Base-by-base conservation (phyloP, 2,888 invertebrate species). In the Phalera bucephala region DNA sequence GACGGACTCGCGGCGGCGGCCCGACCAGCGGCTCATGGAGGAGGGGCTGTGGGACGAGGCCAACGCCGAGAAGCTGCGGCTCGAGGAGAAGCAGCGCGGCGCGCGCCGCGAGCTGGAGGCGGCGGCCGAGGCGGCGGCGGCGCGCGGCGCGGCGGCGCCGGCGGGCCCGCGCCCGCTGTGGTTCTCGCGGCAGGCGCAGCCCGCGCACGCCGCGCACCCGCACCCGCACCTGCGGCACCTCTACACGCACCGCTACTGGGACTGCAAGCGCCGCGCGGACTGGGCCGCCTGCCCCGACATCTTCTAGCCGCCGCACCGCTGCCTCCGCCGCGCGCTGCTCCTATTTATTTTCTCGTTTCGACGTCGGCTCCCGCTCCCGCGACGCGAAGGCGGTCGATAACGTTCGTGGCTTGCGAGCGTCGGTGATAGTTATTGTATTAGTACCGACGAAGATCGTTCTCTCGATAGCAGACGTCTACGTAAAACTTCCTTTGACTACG, bases 1-100 rank as follows among this genome's bases (percentile, higher is more conserved):
- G 6, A 98, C 99, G 0, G 99, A 99, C 91, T 95, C 96, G 33
- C 93, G 99, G 19, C 83, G 92, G 33, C 92, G 99, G 37, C 99
- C 99, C 40, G 99, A 99, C 92, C 99, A 99, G 89, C 93, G 99
- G 33, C 92, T 98, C 58, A 99, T 99, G 99, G 99, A 99, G 84
- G 93, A 96, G 45, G 98, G 97, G 2, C 90, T 91, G 35, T 97
- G 98, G 96, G 96, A 98, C 67, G 95, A 95, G 49, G 97, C 98
- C 40, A 98, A 98, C 83, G 75, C 88, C 0, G 96, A 96, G 78
- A 97, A 97, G 63, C 66, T 87, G 58, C 90, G 93, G 0, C 91
- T 99, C 14, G 99, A 99, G 83, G 99, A 99, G 80, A 99, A 99
- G 82, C 99, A 99, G 88, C 92, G 99, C 50, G 90, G 93, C 4